Percentiles rank a stretch among this genome's conserved stretches.
phyloP scores from a whole-genome alignment of 35 echinoderm and acorn worm genomes.

The Ophiothrix spiculata region DNA sequence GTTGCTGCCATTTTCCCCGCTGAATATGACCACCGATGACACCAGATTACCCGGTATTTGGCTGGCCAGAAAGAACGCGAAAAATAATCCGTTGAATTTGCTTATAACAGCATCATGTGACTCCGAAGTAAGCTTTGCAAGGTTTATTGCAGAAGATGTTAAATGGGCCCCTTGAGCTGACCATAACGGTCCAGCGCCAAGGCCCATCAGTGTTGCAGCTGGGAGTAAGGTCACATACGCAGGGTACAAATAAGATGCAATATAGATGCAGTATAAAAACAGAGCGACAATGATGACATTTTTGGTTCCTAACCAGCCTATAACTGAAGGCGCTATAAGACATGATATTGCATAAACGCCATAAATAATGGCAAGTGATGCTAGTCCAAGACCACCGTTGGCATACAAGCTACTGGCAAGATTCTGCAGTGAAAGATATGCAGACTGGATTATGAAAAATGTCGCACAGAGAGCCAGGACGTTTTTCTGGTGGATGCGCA shows the following conservation, averaged over 20 bases:
- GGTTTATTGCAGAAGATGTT: constrained; percentile 38
- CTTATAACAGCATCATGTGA: constrained; percentile 18
- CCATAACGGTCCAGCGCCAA: constrained; percentile 25
- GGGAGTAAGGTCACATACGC: constrained; percentile 22
- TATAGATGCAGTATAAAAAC: constrained; percentile 3
- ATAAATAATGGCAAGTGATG: constrained; percentile 18
- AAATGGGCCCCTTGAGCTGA: constrained; percentile 31
- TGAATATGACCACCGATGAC: background rate
- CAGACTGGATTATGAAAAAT: background rate
- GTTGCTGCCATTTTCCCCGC: background rate
- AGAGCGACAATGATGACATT: constrained; percentile 16
- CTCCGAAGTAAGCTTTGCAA: constrained; percentile 11
- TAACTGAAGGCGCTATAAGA: constrained; percentile 34
- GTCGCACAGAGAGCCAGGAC: background rate
- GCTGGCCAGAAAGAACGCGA: constrained; percentile 26
- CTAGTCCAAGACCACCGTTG: background rate
- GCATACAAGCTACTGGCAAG: constrained; percentile 28
- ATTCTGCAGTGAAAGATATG: constrained; percentile 18
- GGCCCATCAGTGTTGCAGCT: constrained; percentile 22
- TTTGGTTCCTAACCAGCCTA: constrained; percentile 12
- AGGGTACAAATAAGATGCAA: constrained; percentile 20
- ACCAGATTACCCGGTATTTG: constrained; percentile 42
- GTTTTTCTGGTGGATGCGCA: background rate
- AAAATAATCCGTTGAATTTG: constrained; percentile 43
- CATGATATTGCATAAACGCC: constrained; percentile 9